Conservation (phyloP, 2,113 vertebrate genomes). For the Saguinus midas region DNA sequence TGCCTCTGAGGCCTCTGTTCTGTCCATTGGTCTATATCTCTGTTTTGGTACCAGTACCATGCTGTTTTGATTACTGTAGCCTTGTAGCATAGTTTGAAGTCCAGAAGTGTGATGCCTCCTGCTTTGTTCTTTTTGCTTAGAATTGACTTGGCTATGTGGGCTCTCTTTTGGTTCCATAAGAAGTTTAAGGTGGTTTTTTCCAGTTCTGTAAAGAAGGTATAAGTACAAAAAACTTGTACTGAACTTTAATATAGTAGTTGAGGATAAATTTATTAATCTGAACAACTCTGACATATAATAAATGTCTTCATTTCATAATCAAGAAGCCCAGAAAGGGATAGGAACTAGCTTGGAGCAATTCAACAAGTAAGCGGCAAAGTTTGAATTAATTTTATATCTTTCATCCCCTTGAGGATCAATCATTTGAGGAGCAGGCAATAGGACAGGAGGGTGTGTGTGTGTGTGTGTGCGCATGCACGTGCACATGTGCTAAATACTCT, state of each 20-base stretch:
- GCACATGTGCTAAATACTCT: not conserved
- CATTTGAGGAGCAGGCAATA: not conserved
- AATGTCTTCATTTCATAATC: conserved; percentile 39
- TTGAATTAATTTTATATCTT: conserved; percentile 33
- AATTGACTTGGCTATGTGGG: too few relatives aligned
- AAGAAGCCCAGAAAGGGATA: not conserved
- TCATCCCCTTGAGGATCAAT: not conserved
- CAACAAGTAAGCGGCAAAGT: not conserved
- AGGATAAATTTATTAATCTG: not conserved
- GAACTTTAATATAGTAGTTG: conserved; percentile 5
- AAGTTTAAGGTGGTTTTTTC: too few relatives aligned
- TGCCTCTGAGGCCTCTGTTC: too few relatives aligned
- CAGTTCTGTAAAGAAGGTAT: too few relatives aligned
- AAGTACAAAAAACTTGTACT: not conserved
- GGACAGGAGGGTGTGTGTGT: not conserved
- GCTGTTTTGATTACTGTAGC: too few relatives aligned
- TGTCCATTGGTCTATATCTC: too few relatives aligned
- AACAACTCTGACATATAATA: conserved; percentile 30
- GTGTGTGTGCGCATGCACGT: not conserved
- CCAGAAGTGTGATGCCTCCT: too few relatives aligned
- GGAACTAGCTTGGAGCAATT: conserved; percentile 21
- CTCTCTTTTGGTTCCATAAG: too few relatives aligned
- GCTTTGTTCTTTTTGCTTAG: too few relatives aligned
- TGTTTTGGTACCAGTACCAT: too few relatives aligned
- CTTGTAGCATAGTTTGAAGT: too few relatives aligned